Evolutionary conservation across 2,888 invertebrate species (phyloP).

Genomic region (Diabrotica balteata): DNA sequence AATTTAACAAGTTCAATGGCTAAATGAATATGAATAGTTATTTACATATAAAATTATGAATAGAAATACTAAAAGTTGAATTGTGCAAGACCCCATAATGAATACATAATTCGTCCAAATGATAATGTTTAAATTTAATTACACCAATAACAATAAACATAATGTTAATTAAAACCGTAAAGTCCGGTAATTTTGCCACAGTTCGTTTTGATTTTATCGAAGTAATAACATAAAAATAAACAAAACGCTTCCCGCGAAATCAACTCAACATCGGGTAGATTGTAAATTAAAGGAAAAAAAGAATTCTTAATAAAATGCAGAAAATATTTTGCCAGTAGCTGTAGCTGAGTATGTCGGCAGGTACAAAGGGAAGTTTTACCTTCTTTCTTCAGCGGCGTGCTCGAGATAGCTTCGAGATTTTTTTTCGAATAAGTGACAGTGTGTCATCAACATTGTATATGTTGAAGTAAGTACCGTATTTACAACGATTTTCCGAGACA

Average conservation of each 20-base stretch:
- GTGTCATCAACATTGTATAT: slow-evolving; percentile 12
- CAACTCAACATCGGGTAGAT: slow-evolving; percentile 16
- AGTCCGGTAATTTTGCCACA: slow-evolving; percentile 31
- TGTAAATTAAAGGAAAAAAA: slow-evolving; percentile 22
- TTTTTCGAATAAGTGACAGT: slow-evolving; percentile 8
- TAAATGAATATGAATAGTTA: no score
- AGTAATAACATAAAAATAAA: slow-evolving; percentile 28
- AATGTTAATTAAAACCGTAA: slow-evolving; percentile 39
- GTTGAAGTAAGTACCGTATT: slow-evolving; percentile 9
- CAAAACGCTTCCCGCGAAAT: slow-evolving; percentile 26
- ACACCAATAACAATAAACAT: slow-evolving; percentile 33
- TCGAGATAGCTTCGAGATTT: slow-evolving; percentile 10
- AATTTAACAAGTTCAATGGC: no score
- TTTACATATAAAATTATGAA: no score
- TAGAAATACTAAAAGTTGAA: no score
- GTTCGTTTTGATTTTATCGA: slow-evolving; percentile 38
- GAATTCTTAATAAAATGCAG: slow-evolving; percentile 38
- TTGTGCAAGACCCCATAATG: slow-evolving; percentile 3
- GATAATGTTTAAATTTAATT: slow-evolving; percentile 29
- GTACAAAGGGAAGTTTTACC: slow-evolving; percentile 42
- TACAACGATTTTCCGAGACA: slow-evolving; percentile 3
- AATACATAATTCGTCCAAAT: slow-evolving; percentile 11
- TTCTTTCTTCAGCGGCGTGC: slow-evolving; percentile 32
- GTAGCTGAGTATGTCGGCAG: slow-evolving; percentile 47
- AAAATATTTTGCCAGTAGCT: slow-evolving; percentile 51